Base-by-base conservation (phyloP, 2,888 invertebrate species). In the Orthonychiurus folsomi region DNA sequence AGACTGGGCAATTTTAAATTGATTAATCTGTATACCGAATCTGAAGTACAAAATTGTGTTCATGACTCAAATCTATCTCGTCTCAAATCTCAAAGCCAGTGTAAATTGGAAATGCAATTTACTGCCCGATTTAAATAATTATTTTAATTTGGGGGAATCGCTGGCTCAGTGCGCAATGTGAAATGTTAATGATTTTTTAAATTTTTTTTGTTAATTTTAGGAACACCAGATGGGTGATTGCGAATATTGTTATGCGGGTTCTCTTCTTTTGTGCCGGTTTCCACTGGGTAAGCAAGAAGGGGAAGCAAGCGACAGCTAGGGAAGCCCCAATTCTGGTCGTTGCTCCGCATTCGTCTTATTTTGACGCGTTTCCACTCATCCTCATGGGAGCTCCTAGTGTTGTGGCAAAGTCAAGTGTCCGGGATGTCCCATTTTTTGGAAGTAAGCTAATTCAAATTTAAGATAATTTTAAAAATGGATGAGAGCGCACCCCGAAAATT, bases 301-400 rank as follows among this genome's bases (percentile, higher is more conserved):
- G 94, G 59, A 81, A 81, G 69, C 86, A 87, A 71, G 90, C 87
- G 65, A 81, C 83, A 65, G 80, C 88, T 57, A 77, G 81, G 63
- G 87, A 88, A 69, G 93, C 93, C 2, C 90, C 93, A 1, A 85
- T 94, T 78, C 79, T 93, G 68, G 87, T 87, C 62, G 83, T 90
- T 66, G 93, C 92, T 2, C 94, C 94, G 2, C 95, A 95, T 77
- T 93, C 93, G 50, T 86, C 88, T 63, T 93, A 88, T 83, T 87
- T 90, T 79, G 95, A 95, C 56, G 65, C 72, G 1, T 67, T 70
- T 50, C 66, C 65, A 3, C 63, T 70, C 3, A 68, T 69, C 15
- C 24, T 68, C 48, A 53, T 66, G 59, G 71, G 64, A 50, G 88
- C 89, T 58, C 89, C 91, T 26, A 88, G 89, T 74, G 87, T 93